phyloP scores from a whole-genome alignment of 2,113 vertebrate genomes.

The Mugil cephalus region DNA sequence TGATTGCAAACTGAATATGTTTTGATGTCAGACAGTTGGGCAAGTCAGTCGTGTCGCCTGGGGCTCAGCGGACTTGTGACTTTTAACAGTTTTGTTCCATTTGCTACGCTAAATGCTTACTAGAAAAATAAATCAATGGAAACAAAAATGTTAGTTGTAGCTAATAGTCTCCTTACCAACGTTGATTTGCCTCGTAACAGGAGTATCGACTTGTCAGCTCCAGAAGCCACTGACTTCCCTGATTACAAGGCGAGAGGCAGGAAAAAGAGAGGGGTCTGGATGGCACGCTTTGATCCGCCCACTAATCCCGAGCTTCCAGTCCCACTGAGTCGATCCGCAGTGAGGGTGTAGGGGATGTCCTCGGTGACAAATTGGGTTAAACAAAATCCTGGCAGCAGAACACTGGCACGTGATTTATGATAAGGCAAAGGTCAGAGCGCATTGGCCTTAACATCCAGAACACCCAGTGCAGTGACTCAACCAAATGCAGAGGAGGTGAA shows the following conservation, averaged over 20 bases:
- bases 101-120: neutral
- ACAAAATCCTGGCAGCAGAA: slow-evolving; percentile 80
- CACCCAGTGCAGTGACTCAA: slow-evolving; percentile 26
- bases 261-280: slow-evolving; percentile 42
- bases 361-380: slow-evolving; percentile 83
- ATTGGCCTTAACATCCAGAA: slow-evolving; percentile 41
- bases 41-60: neutral
- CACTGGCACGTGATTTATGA: slow-evolving; percentile 80
- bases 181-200: slow-evolving; percentile 20
- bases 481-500: slow-evolving; percentile 53
- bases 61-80: neutral
- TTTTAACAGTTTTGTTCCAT: neutral
- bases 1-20: neutral
- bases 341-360: slow-evolving; percentile 57
- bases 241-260: slow-evolving; percentile 62
- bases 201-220: slow-evolving; percentile 53
- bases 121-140: neutral
- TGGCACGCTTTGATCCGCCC: slow-evolving; percentile 79
- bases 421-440: slow-evolving; percentile 78
- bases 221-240: slow-evolving; percentile 51
- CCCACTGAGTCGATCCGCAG: slow-evolving; percentile 50
- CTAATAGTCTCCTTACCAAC: neutral
- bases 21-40: neutral
- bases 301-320: slow-evolving; percentile 67
- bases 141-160: neutral